A percentile compares a stretch with the other conserved stretches of the same genome.
phyloP scores from a whole-genome alignment of 2,888 invertebrate species.

The Drosophila ezoana region DNA sequence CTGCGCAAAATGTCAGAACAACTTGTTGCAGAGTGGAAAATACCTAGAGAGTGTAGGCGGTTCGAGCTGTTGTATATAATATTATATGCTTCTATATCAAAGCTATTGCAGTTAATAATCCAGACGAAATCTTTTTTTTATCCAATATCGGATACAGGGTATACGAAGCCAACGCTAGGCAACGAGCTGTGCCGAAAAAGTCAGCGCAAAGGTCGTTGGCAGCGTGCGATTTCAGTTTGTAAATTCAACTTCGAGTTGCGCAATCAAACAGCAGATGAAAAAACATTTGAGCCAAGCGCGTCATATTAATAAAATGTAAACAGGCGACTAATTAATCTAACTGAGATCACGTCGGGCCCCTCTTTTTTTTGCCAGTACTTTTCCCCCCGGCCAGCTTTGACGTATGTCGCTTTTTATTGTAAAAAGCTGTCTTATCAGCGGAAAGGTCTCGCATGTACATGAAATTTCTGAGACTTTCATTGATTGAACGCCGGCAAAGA shows the following conservation, averaged over 20 bases:
- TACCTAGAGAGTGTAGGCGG: too few relatives aligned
- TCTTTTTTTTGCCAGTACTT: slow-evolving; percentile 11
- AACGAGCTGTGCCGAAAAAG: slow-evolving; percentile 12
- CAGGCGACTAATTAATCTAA: neutral
- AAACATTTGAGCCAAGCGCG: slow-evolving; percentile 6
- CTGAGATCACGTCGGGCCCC: slow-evolving; percentile 44
- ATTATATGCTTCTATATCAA: neutral
- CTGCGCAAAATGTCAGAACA: too few relatives aligned
- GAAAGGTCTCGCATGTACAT: neutral
- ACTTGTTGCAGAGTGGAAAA: too few relatives aligned
- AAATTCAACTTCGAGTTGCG: slow-evolving; percentile 5
- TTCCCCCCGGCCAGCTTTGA: slow-evolving; percentile 13
- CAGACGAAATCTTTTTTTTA: neutral
- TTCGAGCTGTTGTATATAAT: too few relatives aligned
- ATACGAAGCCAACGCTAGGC: slow-evolving; percentile 21
- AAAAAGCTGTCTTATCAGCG: slow-evolving; percentile 34
- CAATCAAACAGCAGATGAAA: slow-evolving; percentile 15
- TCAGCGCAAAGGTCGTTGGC: slow-evolving; percentile 11
- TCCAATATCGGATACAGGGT: slow-evolving; percentile 13
- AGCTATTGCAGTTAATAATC: neutral
- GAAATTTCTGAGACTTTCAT: neutral
- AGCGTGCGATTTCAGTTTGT: slow-evolving; percentile 16
- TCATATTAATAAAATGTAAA: slow-evolving; percentile 10
- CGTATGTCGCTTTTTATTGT: slow-evolving; percentile 11
- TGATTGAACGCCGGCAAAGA: neutral